These are phyloP conservation scores for Barnardius zonarius DNA, from an alignment of 2,113 vertebrate species.

Conservation along the genomic window DNA sequence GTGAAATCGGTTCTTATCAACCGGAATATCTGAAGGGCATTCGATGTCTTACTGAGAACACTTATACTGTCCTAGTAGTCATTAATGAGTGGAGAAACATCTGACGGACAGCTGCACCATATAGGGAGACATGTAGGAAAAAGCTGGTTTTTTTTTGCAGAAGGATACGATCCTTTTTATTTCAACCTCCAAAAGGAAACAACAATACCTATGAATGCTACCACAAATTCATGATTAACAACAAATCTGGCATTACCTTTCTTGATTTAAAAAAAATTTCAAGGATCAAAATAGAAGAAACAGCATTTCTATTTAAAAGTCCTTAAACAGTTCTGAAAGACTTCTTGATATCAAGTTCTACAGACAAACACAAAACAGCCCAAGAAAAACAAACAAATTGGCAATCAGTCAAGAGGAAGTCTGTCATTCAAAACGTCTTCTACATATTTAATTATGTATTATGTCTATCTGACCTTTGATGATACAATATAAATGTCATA, in stretches of 20 bases:
- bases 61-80: not conserved
- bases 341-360: not conserved
- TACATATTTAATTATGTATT: not conserved
- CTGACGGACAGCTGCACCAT: not conserved
- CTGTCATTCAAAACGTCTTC: not conserved
- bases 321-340: not conserved
- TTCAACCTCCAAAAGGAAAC: not conserved
- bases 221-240: not conserved
- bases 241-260: not conserved
- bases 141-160: not conserved
- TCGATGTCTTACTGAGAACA: not conserved
- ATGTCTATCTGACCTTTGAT: not conserved
- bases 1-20: not conserved
- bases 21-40: not conserved
- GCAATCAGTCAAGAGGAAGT: not conserved
- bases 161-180: not conserved
- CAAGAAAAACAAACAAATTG: not conserved
- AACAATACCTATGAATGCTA: not conserved
- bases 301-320: not conserved
- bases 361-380: not conserved
- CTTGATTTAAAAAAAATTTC: not conserved
- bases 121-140: not conserved
- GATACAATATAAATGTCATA: not conserved
- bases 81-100: not conserved
- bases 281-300: not conserved